Percentiles rank a stretch among this genome's conserved stretches.
Conservation (phyloP, 2,888 invertebrate genomes). For the Parochlus steinenii region DNA sequence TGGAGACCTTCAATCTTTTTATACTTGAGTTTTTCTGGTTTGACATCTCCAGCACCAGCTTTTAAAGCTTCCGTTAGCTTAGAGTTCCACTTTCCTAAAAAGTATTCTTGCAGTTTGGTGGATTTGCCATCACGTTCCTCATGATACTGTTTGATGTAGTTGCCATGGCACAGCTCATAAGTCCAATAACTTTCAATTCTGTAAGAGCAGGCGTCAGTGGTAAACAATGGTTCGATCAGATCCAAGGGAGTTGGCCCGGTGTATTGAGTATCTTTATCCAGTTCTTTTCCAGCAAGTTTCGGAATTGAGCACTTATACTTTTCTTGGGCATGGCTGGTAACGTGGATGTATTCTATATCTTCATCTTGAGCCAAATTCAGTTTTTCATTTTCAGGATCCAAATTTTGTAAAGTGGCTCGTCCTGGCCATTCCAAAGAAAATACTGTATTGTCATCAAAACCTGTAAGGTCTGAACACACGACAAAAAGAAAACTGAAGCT, state of each 20-base stretch:
- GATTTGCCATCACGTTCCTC: slow-evolving; percentile 66
- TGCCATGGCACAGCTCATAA: slow-evolving; percentile 90
- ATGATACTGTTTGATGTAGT: slow-evolving; percentile 83
- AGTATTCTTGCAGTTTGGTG: slow-evolving; percentile 42
- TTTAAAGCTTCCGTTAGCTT: slow-evolving; percentile 42
- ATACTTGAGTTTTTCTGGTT: slow-evolving; percentile 38
- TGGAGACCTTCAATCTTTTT: slow-evolving; percentile 77
- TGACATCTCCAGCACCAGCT: slow-evolving; percentile 33
- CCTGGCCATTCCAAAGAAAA: slow-evolving; percentile 70
- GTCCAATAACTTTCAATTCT: slow-evolving; percentile 87
- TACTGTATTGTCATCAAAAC: slow-evolving; percentile 66
- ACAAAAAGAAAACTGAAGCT: slow-evolving; percentile 22
- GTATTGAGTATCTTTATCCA: slow-evolving; percentile 40
- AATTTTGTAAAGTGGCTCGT: slow-evolving; percentile 18
- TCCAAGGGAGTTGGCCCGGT: slow-evolving; percentile 61
- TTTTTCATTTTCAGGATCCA: slow-evolving; percentile 18
- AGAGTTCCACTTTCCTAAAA: slow-evolving; percentile 59
- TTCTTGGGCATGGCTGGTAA: slow-evolving; percentile 64
- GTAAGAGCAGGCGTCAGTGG: slow-evolving; percentile 66
- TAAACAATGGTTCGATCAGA: slow-evolving; percentile 58
- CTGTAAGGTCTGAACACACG: slow-evolving; percentile 46
- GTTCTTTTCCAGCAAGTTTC: slow-evolving; percentile 36
- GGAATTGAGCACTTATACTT: slow-evolving; percentile 71
- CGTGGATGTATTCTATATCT: slow-evolving; percentile 41
- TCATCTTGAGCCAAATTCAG: slow-evolving; percentile 19